Evolutionary conservation across 2,888 invertebrate genomes (phyloP).

Genomic region (Phyllotreta striolata): DNA sequence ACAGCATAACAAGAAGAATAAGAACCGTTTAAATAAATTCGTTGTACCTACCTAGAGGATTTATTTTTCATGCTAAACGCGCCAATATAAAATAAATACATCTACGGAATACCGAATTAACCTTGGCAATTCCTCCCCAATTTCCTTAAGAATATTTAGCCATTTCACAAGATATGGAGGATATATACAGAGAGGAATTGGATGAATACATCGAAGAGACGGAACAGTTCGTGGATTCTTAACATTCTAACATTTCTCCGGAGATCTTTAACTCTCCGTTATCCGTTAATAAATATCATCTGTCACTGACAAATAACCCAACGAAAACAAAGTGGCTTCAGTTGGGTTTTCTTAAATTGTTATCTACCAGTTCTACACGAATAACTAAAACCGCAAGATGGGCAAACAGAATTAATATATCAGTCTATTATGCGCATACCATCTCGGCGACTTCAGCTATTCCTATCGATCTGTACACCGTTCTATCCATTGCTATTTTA

Average conservation of each 20-base stretch:
- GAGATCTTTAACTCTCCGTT: constrained; percentile 59
- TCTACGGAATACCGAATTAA: too few relatives aligned
- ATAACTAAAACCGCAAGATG: neutral
- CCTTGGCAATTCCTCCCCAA: too few relatives aligned
- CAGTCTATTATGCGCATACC: too few relatives aligned
- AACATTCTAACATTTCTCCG: constrained; percentile 57
- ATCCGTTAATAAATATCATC: constrained; percentile 61
- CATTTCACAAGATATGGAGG: constrained; percentile 47
- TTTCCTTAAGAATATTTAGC: too few relatives aligned
- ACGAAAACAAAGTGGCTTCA: constrained; percentile 53
- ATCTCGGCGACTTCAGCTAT: too few relatives aligned
- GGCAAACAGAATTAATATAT: too few relatives aligned
- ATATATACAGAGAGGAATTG: constrained; percentile 55
- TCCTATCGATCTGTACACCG: too few relatives aligned
- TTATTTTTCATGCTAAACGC: constrained; percentile 10
- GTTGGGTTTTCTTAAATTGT: constrained; percentile 52
- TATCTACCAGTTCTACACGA: neutral
- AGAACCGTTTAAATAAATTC: constrained; percentile 47
- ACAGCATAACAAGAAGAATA: constrained; percentile 32
- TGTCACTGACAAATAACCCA: constrained; percentile 62
- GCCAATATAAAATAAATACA: too few relatives aligned
- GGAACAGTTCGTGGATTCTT: constrained; percentile 54
- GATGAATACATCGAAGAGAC: constrained; percentile 39
- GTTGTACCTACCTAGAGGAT: constrained; percentile 38
- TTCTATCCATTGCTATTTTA: neutral